These are phyloP conservation scores for Corynorhinus townsendii DNA, from an alignment of 2,113 vertebrate genomes.

Conservation along the genomic window DNA sequence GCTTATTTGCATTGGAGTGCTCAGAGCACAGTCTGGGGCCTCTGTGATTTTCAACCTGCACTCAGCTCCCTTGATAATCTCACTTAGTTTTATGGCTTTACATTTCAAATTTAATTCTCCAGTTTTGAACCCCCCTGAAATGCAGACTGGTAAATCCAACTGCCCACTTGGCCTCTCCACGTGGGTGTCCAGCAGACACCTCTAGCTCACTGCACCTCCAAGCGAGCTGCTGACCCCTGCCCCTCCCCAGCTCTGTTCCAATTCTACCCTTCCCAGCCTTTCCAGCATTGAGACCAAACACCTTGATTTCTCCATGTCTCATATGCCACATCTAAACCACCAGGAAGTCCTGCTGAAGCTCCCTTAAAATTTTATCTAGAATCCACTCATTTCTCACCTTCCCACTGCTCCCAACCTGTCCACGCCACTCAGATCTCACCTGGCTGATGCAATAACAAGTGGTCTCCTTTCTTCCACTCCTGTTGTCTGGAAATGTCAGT, in stretches of 20 bases:
- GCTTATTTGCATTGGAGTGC: background rate
- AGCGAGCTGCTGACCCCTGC: background rate
- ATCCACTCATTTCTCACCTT: background rate
- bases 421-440: background rate
- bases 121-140: background rate
- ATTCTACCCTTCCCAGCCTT: background rate
- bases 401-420: background rate
- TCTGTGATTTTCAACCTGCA: background rate
- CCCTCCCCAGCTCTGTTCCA: accelerated
- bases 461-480: background rate
- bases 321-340: background rate
- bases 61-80: background rate
- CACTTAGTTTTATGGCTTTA: background rate
- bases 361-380: background rate
- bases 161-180: background rate
- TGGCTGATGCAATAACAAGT: background rate
- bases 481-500: background rate
- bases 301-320: background rate
- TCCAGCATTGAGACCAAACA: background rate
- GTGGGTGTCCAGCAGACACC: background rate
- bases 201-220: too few relatives aligned
- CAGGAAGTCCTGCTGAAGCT: background rate
- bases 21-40: background rate
- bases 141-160: background rate
- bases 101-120: background rate